Evolutionary conservation across 2,113 vertebrate genomes (phyloP).

Genomic region (Syngnathus floridae): DNA sequence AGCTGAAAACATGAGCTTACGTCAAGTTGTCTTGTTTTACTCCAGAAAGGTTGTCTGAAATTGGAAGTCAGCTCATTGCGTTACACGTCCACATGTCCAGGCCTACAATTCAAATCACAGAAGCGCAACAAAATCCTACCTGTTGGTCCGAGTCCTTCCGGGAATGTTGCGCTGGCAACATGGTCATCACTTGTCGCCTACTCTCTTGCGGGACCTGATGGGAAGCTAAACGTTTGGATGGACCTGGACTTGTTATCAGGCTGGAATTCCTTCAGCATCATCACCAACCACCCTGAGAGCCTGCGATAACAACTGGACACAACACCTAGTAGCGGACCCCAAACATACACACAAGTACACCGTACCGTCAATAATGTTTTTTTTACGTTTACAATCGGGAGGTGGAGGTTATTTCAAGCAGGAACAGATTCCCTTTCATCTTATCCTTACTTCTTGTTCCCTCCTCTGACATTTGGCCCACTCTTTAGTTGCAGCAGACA

Average conservation of each 20-base stretch:
- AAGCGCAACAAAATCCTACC: background rate
- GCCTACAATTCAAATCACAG: background rate
- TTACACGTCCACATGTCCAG: background rate
- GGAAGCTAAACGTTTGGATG: background rate
- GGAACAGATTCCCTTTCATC: too few relatives aligned
- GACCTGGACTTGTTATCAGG: conserved; percentile 49
- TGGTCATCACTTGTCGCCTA: background rate
- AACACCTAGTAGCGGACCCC: conserved; percentile 30
- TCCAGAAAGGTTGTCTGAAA: background rate
- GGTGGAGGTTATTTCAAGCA: too few relatives aligned
- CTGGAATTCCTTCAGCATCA: conserved; percentile 52
- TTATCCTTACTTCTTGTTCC: background rate
- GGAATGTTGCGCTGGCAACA: background rate
- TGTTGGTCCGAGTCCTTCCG: background rate
- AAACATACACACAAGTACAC: background rate
- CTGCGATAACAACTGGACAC: conserved; percentile 40
- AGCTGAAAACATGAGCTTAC: background rate
- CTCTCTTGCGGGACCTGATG: background rate
- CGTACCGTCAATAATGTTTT: too few relatives aligned
- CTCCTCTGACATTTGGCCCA: background rate
- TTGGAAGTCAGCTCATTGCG: background rate
- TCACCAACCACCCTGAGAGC: conserved; percentile 29
- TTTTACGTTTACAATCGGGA: too few relatives aligned
- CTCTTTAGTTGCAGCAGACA: too few relatives aligned
- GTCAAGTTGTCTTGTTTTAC: background rate